phyloP scores from a whole-genome alignment of 2,113 vertebrate species.

The Mastomys coucha region DNA sequence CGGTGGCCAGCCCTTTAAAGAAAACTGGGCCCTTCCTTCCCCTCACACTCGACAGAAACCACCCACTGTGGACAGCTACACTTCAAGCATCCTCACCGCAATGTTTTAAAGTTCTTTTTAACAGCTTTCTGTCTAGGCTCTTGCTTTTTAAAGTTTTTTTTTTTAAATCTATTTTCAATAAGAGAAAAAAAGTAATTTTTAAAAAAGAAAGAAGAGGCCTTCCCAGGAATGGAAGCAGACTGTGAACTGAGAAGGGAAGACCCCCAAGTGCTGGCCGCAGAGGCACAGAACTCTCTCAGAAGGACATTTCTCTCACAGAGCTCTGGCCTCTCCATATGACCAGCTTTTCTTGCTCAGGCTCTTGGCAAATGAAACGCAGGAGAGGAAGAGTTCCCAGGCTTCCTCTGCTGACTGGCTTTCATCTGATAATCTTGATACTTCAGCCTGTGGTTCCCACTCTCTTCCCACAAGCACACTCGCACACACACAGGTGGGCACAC shows the following conservation, averaged over 20 bases:
- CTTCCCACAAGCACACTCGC: neutral
- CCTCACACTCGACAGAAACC: no score
- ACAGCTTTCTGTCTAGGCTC: neutral
- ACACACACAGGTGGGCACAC: neutral
- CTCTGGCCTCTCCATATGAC: neutral
- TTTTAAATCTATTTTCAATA: neutral
- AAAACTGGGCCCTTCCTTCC: no score
- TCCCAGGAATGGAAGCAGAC: neutral
- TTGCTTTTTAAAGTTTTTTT: no score
- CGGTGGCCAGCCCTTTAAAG: no score
- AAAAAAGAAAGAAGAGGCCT: neutral
- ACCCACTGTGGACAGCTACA: no score
- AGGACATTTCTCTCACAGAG: neutral
- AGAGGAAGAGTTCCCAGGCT: neutral
- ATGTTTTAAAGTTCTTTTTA: neutral
- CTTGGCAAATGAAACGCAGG: neutral
- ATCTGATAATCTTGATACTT: neutral
- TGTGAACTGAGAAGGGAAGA: neutral
- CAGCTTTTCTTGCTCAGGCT: neutral
- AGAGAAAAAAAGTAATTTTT: neutral
- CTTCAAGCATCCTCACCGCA: neutral
- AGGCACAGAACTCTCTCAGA: neutral
- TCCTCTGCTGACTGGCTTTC: neutral
- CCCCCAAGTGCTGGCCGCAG: neutral
- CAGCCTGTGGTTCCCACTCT: neutral